phyloP scores from a whole-genome alignment of 2,113 vertebrate genomes.

The Solenodon paradoxus region DNA sequence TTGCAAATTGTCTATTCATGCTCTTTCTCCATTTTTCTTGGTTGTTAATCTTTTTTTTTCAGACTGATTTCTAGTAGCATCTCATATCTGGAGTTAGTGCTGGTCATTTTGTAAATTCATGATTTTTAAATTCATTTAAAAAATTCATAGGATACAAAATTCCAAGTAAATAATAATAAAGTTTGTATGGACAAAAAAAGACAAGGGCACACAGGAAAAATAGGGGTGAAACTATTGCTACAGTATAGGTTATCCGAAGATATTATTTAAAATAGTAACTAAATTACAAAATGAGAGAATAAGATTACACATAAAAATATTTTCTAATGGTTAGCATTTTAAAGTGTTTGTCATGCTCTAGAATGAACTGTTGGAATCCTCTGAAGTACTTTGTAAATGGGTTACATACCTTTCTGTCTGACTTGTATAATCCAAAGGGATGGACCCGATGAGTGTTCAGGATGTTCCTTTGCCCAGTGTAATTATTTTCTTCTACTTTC shows the following conservation, averaged over 20 bases:
- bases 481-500: not conserved
- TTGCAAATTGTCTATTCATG: not conserved
- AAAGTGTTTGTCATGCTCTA: not conserved
- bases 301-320: not conserved
- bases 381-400: not conserved
- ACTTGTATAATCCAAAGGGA: not conserved
- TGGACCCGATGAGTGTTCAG: not conserved
- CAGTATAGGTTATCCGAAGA: not conserved
- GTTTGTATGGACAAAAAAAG: not conserved
- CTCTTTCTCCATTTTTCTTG: not conserved
- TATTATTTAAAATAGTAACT: not conserved
- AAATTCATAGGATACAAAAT: not conserved
- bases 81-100: not conserved
- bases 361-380: not conserved
- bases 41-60: not conserved
- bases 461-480: not conserved
- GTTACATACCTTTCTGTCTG: conserved; percentile 15
- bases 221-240: not conserved
- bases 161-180: not conserved
- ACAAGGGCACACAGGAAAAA: not conserved
- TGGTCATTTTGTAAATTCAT: not conserved
- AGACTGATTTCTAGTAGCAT: not conserved
- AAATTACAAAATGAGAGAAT: not conserved
- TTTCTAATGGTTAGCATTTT: not conserved
- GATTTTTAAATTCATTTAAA: not conserved